These are phyloP conservation scores for Penaeus chinensis DNA, from an alignment of 1,140 invertebrate species.

Conservation along the genomic window DNA sequence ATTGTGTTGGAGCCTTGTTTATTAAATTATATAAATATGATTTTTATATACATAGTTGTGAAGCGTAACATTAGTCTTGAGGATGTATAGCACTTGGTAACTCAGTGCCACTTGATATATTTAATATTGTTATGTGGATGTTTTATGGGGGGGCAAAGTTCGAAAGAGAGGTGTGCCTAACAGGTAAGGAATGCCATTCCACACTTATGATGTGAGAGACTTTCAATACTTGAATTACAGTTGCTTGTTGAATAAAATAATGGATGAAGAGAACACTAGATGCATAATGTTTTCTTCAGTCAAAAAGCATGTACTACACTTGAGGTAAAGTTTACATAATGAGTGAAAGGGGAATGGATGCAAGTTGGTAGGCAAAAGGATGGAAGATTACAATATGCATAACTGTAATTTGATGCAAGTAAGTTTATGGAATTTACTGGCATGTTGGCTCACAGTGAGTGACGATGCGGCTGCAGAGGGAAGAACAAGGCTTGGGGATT, in stretches of 20 bases:
- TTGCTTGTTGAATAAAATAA: slow-evolving; percentile 20
- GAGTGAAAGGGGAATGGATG: slow-evolving; percentile 27
- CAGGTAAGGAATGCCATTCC: slow-evolving; percentile 34
- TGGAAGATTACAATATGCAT: no score
- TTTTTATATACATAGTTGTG: slow-evolving; percentile 25
- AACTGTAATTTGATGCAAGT: background rate
- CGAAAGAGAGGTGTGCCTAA: slow-evolving; percentile 2
- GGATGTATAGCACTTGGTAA: slow-evolving; percentile 38
- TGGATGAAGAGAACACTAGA: background rate
- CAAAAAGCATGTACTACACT: slow-evolving; percentile 19
- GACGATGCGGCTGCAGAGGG: background rate
- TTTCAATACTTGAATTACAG: slow-evolving; percentile 21
- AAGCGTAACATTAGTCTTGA: slow-evolving; percentile 27
- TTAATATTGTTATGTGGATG: slow-evolving; percentile 12
- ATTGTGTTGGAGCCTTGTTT: slow-evolving; percentile 27
- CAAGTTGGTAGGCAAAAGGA: background rate
- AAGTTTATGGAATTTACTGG: background rate
- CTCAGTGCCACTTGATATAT: slow-evolving; percentile 15
- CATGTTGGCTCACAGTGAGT: no score
- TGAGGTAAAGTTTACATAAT: slow-evolving; percentile 23
- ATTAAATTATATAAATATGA: slow-evolving; percentile 13
- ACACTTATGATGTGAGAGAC: background rate
- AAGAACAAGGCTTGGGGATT: slow-evolving; percentile 19
- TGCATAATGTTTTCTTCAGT: slow-evolving; percentile 17
- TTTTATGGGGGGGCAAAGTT: slow-evolving; percentile 3